Percentiles rank a stretch among this genome's conserved stretches.
Conservation (phyloP, 1,140 invertebrate species). For the Drosophila pectinifera region DNA sequence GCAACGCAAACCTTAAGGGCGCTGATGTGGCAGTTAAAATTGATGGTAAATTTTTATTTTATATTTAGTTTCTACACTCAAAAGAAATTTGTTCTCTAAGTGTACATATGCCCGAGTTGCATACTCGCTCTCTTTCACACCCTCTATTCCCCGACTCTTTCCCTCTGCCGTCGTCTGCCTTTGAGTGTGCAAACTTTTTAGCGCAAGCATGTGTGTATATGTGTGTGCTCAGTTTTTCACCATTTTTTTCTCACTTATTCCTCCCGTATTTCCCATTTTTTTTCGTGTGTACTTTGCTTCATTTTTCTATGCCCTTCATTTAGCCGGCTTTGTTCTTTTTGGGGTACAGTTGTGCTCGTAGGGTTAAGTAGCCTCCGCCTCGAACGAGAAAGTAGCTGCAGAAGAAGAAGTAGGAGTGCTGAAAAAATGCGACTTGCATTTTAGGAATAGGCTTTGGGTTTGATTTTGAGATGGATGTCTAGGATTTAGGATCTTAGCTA, state of each 20-base stretch:
- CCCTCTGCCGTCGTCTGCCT: slow-evolving; percentile 61
- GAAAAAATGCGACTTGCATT: background rate
- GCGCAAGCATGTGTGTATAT: slow-evolving; percentile 25
- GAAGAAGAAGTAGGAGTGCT: slow-evolving; percentile 19
- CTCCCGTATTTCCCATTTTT: slow-evolving; percentile 25
- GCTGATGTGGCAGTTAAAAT: too few species aligned
- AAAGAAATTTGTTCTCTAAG: background rate
- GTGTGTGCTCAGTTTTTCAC: slow-evolving; percentile 27
- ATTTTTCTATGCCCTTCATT: slow-evolving; percentile 80
- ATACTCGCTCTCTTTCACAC: slow-evolving; percentile 30
- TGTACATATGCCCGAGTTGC: slow-evolving; percentile 39
- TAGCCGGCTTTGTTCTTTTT: slow-evolving; percentile 74
- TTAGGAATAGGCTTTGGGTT: background rate
- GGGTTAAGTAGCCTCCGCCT: slow-evolving; percentile 60
- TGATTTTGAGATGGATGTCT: background rate
- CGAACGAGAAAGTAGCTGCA: slow-evolving; percentile 40
- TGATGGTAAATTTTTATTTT: too few species aligned
- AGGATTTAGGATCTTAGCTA: background rate
- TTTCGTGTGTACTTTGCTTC: slow-evolving; percentile 49
- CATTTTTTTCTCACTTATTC: slow-evolving; percentile 28
- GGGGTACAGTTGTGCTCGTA: slow-evolving; percentile 72
- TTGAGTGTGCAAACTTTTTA: slow-evolving; percentile 78
- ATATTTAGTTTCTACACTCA: background rate
- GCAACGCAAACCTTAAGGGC: background rate
- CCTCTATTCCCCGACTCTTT: slow-evolving; percentile 5